Percentiles rank a stretch among this genome's conserved stretches.
Conservation (phyloP, 2,888 invertebrate species). For the Aplocera efformata region DNA sequence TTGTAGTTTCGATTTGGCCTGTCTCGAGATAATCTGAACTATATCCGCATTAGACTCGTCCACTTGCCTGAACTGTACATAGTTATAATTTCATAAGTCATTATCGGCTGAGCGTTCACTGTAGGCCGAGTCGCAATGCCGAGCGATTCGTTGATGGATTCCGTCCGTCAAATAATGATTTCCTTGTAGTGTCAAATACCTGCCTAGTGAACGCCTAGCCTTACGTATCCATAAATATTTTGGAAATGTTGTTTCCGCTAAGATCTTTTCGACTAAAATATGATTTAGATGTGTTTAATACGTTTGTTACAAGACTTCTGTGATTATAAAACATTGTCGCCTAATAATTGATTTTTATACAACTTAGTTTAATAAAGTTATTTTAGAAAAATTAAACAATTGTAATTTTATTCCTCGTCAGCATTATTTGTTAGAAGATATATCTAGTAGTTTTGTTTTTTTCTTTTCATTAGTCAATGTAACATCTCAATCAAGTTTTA, state of each 20-base stretch:
- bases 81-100: constrained; percentile 32
- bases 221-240: background rate
- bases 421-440: constrained; percentile 28
- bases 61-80: constrained; percentile 53
- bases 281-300: constrained; percentile 31
- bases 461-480: constrained; percentile 10
- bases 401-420: constrained; percentile 31
- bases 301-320: constrained; percentile 50
- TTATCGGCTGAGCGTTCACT: too few species aligned
- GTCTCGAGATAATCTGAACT: constrained; percentile 16
- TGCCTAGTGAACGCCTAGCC: too few species aligned
- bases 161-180: background rate
- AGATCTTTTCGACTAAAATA: constrained; percentile 34
- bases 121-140: too few species aligned
- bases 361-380: constrained; percentile 37
- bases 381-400: constrained; percentile 32
- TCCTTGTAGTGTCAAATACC: too few species aligned
- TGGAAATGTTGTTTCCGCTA: constrained; percentile 35
- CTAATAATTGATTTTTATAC: constrained; percentile 43
- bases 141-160: too few species aligned
- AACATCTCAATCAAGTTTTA: background rate
- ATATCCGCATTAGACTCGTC: constrained; percentile 26
- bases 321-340: constrained; percentile 54
- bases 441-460: constrained; percentile 15
- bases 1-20: constrained; percentile 4